Base-by-base conservation (phyloP, 2,797 vertebrate genomes). In the Sebastes kiyomatsui region DNA sequence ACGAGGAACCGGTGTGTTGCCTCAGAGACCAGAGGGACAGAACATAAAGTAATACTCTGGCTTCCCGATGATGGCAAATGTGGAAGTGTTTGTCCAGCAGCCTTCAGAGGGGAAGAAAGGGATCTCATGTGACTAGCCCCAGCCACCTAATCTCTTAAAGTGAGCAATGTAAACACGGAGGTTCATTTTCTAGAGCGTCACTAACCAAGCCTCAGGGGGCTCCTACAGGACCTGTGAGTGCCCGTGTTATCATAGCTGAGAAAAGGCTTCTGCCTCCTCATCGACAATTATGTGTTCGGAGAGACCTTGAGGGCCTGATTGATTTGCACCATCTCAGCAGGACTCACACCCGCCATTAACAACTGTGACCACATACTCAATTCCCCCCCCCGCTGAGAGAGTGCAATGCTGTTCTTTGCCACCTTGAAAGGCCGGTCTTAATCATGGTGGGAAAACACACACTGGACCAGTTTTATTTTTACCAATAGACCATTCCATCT, bases 241-340 rank as follows among this genome's bases (percentile, higher is more conserved):
- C 68, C 49, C 55, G 59, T 80, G 77, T 86, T 87, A 90, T 87
- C 66, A 4, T 62, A 62, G 71, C 68, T 91, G 61, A 89, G 82
- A 85, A 87, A 79, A 85, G 85, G 67, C 87, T 79, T 82, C 33
- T 67, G 35, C 65, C 82, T 84, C 54, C 80, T 94, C 84, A 81
- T 80, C 86, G 84, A 86, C 93, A 89, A 93, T 95, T 93, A 93
- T 80, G 80, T 90, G 82, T 72, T 85, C 86, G 76, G 80, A 46
- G 77, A 73, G 86, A 92, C 81, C 89, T 91, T 88, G 61, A 94
- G 87, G 76, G 90, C 72, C 78, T 87, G 87, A 89, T 86, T 95
- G 90, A 94, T 93, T 92, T 90, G 67, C 83, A 81, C 61, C 80
- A 85, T 80, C 88, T 86, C 90, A 88, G 80, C 85, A 75, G 80